Conservation (phyloP, 2,113 vertebrate genomes). For the Toxotes chatareus region DNA sequence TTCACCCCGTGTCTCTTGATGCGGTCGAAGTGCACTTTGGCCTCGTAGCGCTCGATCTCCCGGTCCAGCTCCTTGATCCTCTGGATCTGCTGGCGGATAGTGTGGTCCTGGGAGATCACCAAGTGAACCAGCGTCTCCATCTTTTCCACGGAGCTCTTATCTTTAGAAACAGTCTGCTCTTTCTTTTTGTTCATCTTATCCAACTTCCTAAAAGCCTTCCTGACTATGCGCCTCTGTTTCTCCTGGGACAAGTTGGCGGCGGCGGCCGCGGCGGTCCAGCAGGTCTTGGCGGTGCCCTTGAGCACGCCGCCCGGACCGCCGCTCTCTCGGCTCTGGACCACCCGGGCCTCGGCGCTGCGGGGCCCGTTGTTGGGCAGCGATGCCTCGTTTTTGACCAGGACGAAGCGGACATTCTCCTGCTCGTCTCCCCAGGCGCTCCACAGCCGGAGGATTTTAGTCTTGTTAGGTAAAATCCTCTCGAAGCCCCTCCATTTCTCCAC, state of each 20-base stretch:
- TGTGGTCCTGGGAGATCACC: constrained; percentile 97
- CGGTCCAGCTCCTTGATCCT: constrained; percentile 92
- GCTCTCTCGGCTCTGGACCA: constrained; percentile 92
- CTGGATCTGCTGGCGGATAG: constrained; percentile 95
- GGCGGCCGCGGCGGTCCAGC: constrained; percentile 66
- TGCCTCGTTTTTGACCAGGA: constrained; percentile 92
- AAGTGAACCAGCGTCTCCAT: constrained; percentile 97
- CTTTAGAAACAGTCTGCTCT: constrained; percentile 81
- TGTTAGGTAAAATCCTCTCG: constrained; percentile 94
- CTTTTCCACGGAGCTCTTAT: constrained; percentile 85
- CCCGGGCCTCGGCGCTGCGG: constrained; percentile 94
- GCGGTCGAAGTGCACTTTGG: constrained; percentile 92
- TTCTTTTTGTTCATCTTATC: constrained; percentile 93
- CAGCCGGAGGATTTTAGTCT: constrained; percentile 92
- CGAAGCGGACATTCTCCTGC: constrained; percentile 94
- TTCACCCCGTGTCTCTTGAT: constrained; percentile 92
- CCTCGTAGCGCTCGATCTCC: constrained; percentile 93
- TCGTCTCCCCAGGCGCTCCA: constrained; percentile 96
- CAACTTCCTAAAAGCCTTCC: constrained; percentile 96
- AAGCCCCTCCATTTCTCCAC: constrained; percentile 98
- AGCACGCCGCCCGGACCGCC: constrained; percentile 76
- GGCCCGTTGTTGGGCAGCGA: constrained; percentile 92
- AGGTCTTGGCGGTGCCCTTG: constrained; percentile 74
- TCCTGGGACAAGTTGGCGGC: constrained; percentile 84
- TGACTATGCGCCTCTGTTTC: constrained; percentile 91